Evolutionary conservation across 1,140 invertebrate genomes (phyloP).

Genomic region (Sitobion miscanthi): DNA sequence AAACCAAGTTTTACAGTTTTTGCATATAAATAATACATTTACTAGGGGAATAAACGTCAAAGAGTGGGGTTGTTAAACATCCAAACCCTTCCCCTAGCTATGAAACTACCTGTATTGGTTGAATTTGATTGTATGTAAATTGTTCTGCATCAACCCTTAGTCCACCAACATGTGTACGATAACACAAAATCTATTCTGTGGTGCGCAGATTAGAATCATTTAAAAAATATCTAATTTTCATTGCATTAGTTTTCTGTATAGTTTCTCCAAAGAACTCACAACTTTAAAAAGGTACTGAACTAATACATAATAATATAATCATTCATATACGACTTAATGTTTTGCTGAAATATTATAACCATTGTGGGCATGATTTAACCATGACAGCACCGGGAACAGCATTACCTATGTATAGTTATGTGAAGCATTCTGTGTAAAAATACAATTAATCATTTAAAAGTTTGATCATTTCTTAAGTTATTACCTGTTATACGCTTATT

Average conservation of each 20-base stretch:
- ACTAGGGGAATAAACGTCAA: too few relatives aligned
- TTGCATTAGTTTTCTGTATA: background rate
- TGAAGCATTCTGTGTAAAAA: background rate
- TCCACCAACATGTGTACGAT: background rate
- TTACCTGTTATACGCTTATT: background rate
- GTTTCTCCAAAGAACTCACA: background rate
- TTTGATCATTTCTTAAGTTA: background rate
- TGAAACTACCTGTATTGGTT: background rate
- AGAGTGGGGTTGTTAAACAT: too few relatives aligned
- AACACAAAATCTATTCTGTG: background rate
- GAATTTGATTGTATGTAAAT: background rate
- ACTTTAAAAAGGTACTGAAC: background rate
- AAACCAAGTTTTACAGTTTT: too few relatives aligned
- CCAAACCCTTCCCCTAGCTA: too few relatives aligned
- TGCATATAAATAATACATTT: too few relatives aligned
- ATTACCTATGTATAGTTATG: background rate
- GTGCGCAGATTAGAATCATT: background rate
- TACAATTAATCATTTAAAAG: background rate
- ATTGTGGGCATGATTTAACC: background rate
- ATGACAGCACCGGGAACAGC: background rate
- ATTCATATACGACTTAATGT: background rate
- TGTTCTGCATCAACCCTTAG: background rate
- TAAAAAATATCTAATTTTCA: background rate
- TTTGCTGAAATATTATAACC: background rate
- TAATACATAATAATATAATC: background rate